phyloP scores from a whole-genome alignment of 2,888 invertebrate genomes.

The Ennomos erosarius region DNA sequence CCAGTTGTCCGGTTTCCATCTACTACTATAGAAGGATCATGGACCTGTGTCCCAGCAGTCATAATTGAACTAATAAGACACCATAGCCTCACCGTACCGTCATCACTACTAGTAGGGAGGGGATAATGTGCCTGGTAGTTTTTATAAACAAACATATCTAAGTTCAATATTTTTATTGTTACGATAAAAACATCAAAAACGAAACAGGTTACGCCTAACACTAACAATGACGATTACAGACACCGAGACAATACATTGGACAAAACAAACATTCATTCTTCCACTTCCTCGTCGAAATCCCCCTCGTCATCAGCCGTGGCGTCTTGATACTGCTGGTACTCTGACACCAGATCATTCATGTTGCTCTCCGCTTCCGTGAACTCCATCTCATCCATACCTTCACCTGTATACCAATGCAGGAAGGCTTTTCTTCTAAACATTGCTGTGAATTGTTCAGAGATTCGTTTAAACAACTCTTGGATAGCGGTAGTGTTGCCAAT shows the following conservation, averaged over 20 bases:
- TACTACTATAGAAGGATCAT: no score
- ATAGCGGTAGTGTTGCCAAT: conserved; percentile 95
- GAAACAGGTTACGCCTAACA: conserved; percentile 59
- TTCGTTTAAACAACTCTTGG: conserved; percentile 94
- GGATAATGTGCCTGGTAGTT: no score
- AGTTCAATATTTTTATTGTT: conserved; percentile 36
- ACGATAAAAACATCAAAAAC: conserved; percentile 46
- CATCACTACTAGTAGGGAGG: no score
- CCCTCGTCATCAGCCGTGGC: conserved; percentile 94
- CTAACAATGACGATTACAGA: conserved; percentile 54
- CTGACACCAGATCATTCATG: conserved; percentile 95
- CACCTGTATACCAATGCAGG: conserved; percentile 98
- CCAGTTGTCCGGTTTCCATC: no score
- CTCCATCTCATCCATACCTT: conserved; percentile 98
- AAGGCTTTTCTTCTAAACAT: conserved; percentile 98
- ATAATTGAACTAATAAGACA: no score
- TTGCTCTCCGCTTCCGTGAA: conserved; percentile 98
- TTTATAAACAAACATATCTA: background rate
- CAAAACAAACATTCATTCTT: conserved; percentile 63
- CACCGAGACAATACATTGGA: conserved; percentile 50
- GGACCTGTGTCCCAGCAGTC: no score
- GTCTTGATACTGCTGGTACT: conserved; percentile 97
- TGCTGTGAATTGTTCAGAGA: conserved; percentile 93
- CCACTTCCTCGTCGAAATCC: conserved; percentile 91
- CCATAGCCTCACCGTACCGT: no score